A percentile compares a stretch with the other conserved stretches of the same genome.
Evolutionary conservation across 1,140 invertebrate genomes (phyloP).

Genomic region (Dendroctonus ponderosae): DNA sequence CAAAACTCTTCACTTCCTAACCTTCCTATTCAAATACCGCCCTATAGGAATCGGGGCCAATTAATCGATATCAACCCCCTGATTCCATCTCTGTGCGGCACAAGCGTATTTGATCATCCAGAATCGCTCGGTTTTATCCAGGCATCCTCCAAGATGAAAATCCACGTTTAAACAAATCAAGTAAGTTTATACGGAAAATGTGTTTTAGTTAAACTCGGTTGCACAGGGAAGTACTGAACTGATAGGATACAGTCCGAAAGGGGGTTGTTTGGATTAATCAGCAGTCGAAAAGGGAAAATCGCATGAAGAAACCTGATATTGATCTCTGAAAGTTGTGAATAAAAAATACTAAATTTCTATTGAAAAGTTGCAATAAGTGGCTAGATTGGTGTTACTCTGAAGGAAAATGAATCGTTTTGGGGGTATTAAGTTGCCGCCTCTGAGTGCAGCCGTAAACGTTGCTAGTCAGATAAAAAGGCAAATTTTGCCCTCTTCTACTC

Average conservation of each 20-base stretch:
- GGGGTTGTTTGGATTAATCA: not conserved
- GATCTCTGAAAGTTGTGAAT: conserved; percentile 4
- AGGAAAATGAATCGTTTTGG: conserved; percentile 60
- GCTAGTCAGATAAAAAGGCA: conserved; percentile 77
- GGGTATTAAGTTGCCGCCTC: conserved; percentile 64
- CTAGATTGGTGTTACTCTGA: not conserved
- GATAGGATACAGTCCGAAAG: not conserved
- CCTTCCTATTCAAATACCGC: too few relatives aligned
- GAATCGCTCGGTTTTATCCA: not conserved
- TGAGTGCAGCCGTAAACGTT: conserved; percentile 73
- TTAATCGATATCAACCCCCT: not conserved
- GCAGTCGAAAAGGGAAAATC: not conserved
- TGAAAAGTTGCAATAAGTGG: not conserved
- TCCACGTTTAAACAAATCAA: conserved; percentile 12
- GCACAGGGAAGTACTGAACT: not conserved
- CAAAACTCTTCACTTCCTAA: too few relatives aligned
- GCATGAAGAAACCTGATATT: conserved; percentile 15
- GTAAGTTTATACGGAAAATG: conserved; percentile 7
- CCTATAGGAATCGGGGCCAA: not conserved
- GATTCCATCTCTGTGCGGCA: conserved; percentile 13
- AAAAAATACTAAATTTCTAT: conserved; percentile 1
- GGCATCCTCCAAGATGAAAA: conserved; percentile 7
- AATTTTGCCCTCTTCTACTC: conserved; percentile 65
- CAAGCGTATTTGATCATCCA: conserved; percentile 10
- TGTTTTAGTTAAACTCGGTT: not conserved